phyloP scores from a whole-genome alignment of 2,888 invertebrate genomes.

The Erynnis tages region DNA sequence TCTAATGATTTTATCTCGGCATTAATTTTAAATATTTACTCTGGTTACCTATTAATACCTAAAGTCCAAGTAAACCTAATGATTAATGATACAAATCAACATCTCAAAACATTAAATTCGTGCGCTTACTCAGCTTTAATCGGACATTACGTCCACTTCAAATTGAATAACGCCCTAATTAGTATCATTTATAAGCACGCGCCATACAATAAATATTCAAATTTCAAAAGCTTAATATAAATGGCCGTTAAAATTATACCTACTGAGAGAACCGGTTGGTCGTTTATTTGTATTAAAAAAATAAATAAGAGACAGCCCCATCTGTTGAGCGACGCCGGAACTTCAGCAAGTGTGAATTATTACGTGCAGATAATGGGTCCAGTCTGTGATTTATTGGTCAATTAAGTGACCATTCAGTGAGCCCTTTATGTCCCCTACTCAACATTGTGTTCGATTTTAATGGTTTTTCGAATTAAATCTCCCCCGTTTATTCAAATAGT shows the following conservation, averaged over 20 bases:
- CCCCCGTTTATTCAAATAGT: slow-evolving; percentile 47
- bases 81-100: slow-evolving; percentile 3
- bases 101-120: neutral
- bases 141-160: slow-evolving; percentile 17
- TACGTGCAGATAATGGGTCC: slow-evolving; percentile 44
- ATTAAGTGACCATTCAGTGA: slow-evolving; percentile 75
- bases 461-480: slow-evolving; percentile 66
- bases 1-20: no score
- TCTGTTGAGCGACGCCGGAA: slow-evolving; percentile 56
- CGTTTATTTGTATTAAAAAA: slow-evolving; percentile 47
- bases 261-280: slow-evolving; percentile 52
- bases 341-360: slow-evolving; percentile 38
- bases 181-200: slow-evolving; percentile 53
- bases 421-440: slow-evolving; percentile 31
- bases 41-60: no score
- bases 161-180: slow-evolving; percentile 42
- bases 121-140: neutral
- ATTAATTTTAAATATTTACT: no score
- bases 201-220: slow-evolving; percentile 48
- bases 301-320: slow-evolving; percentile 52
- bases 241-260: slow-evolving; percentile 48
- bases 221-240: slow-evolving; percentile 47
- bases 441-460: slow-evolving; percentile 40
- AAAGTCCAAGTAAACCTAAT: no score
- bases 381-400: slow-evolving; percentile 70